A percentile compares a stretch with the other conserved stretches of the same genome.
phyloP scores from a whole-genome alignment of 2,888 invertebrate species.

The Agelastica alni region DNA sequence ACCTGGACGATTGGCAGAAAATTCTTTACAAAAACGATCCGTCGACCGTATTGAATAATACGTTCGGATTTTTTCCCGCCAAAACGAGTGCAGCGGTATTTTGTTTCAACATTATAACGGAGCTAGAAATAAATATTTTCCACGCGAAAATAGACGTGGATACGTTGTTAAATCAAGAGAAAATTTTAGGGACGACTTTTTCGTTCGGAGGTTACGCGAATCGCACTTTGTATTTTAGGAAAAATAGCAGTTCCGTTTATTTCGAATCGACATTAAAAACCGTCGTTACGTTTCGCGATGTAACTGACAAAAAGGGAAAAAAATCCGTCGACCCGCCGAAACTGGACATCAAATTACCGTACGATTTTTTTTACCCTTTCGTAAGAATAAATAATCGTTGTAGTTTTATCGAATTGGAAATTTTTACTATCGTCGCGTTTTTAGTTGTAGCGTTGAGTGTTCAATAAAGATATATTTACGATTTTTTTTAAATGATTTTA shows the following conservation, averaged over 20 bases:
- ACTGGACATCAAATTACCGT: conserved; percentile 61
- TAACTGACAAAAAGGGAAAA: conserved; percentile 56
- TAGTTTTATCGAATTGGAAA: background rate
- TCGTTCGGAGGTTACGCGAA: conserved; percentile 39
- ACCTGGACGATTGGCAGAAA: conserved; percentile 58
- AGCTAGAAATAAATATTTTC: conserved; percentile 54
- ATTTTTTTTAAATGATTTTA: background rate
- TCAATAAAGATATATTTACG: conserved; percentile 2
- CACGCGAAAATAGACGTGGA: conserved; percentile 56
- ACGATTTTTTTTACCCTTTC: conserved; percentile 70
- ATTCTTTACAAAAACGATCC: conserved; percentile 54
- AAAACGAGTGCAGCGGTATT: conserved; percentile 42
- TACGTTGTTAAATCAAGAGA: conserved; percentile 48
- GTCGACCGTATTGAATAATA: conserved; percentile 42
- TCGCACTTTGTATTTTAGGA: conserved; percentile 30
- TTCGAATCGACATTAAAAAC: conserved; percentile 39
- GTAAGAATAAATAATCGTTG: conserved; percentile 45
- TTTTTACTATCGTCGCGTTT: conserved; percentile 1
- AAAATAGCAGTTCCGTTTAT: conserved; percentile 24
- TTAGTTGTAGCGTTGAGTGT: conserved; percentile 9
- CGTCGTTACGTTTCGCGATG: conserved; percentile 56
- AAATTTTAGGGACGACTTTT: conserved; percentile 48
- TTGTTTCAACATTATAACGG: conserved; percentile 53
- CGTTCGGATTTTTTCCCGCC: conserved; percentile 48
- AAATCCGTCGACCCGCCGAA: conserved; percentile 62